A percentile compares a stretch with the other conserved stretches of the same genome.
Conservation (phyloP, 2,113 vertebrate species). For the Dasypus novemcinctus region DNA sequence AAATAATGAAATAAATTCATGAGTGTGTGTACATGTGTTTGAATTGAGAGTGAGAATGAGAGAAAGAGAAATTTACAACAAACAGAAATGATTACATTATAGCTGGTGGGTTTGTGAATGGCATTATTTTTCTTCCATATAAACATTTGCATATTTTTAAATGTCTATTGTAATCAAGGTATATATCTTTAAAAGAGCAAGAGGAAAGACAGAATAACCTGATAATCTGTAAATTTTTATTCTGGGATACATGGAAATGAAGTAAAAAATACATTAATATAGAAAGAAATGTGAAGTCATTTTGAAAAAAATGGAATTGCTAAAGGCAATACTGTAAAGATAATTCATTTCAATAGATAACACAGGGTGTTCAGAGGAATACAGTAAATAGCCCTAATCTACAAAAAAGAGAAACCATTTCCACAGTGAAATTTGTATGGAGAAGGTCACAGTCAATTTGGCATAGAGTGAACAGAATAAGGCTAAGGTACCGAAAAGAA, state of each 20-base stretch:
- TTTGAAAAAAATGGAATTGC: not conserved
- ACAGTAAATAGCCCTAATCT: not conserved
- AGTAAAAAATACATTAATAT: not conserved
- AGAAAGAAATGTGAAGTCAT: not conserved
- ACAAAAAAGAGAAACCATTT: not conserved
- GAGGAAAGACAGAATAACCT: not conserved
- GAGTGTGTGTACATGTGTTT: not conserved
- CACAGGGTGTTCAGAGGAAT: not conserved
- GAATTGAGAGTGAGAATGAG: too few species aligned
- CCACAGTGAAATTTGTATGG: not conserved
- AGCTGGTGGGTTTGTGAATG: not conserved
- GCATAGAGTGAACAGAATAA: not conserved
- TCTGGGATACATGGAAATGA: not conserved
- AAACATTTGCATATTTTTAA: not conserved
- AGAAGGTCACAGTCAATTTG: not conserved
- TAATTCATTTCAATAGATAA: not conserved
- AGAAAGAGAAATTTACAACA: not conserved
- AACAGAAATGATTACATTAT: not conserved
- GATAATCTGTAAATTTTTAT: not conserved
- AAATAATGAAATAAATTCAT: not conserved
- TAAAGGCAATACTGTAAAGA: not conserved
- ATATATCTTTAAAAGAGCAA: not conserved
- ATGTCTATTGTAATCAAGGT: not conserved
- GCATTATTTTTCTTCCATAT: too few species aligned
- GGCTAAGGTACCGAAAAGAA: not conserved